These are phyloP conservation scores for Ephydatia muelleri DNA, from an alignment of 37 sponge, comb jelly and placozoan species.

Conservation along the genomic window DNA sequence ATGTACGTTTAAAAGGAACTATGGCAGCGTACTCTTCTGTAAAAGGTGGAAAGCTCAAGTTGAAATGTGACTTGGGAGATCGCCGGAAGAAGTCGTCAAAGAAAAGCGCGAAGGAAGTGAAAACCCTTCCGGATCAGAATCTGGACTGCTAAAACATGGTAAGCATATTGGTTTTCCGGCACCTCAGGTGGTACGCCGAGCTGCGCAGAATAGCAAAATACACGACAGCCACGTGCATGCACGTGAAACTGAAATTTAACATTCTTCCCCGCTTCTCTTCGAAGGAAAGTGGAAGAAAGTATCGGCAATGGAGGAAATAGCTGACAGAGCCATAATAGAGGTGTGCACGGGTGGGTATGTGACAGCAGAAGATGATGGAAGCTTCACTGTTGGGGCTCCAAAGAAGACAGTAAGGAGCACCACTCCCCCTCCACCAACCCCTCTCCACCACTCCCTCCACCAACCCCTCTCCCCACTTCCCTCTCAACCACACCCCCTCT, in stretches of 20 bases:
- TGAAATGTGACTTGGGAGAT: constrained; percentile 34
- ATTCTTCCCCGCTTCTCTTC: background rate
- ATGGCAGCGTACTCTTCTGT: constrained; percentile 60
- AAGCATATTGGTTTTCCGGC: too few relatives aligned
- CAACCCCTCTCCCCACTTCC: too few relatives aligned
- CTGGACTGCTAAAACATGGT: constrained; percentile 13
- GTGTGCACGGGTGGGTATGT: constrained; percentile 53
- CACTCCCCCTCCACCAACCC: background rate
- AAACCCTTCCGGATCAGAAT: background rate
- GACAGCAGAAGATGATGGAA: constrained; percentile 55
- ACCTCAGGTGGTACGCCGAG: background rate
- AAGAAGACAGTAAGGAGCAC: constrained; percentile 45
- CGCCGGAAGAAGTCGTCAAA: constrained; percentile 23
- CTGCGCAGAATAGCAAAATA: background rate
- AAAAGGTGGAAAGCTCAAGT: constrained; percentile 53
- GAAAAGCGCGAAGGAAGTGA: constrained; percentile 19
- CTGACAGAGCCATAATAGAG: constrained; percentile 56
- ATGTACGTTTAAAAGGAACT: background rate
- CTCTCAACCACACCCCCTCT: too few relatives aligned
- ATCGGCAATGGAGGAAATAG: constrained; percentile 38
- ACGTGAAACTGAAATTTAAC: background rate
- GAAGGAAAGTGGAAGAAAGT: constrained; percentile 71
- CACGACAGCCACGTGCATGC: background rate
- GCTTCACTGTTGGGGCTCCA: constrained; percentile 46
- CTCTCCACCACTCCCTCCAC: too few relatives aligned